These are phyloP conservation scores for Alectura lathami DNA, from an alignment of 2,113 vertebrate genomes.

Conservation along the genomic window DNA sequence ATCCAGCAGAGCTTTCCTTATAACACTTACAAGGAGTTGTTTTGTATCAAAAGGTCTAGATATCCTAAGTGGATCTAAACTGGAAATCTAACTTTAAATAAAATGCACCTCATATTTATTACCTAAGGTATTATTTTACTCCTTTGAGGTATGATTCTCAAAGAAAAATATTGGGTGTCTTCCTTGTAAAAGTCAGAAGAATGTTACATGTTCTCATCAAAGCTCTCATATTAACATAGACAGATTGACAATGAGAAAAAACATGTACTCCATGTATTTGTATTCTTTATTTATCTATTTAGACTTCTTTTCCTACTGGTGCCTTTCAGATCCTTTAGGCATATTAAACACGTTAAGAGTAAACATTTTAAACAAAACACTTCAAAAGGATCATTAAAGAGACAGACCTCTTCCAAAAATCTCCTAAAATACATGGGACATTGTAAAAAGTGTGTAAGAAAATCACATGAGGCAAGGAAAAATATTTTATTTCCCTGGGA, in stretches of 20 bases:
- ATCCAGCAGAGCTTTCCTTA: neutral
- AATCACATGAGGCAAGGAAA: constrained; percentile 47
- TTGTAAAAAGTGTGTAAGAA: constrained; percentile 54
- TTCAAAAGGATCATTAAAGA: constrained; percentile 39
- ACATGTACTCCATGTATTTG: neutral
- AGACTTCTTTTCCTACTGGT: neutral
- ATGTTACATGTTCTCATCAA: neutral
- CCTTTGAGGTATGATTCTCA: neutral
- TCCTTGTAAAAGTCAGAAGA: neutral
- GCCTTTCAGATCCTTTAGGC: neutral
- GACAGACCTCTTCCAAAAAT: constrained; percentile 1
- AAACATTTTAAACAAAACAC: constrained; percentile 32
- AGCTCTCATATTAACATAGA: neutral
- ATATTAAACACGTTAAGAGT: constrained; percentile 32
- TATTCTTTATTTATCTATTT: constrained; percentile 57
- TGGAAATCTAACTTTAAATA: constrained; percentile 25
- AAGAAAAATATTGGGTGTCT: neutral
- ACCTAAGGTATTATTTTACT: neutral
- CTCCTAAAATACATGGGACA: constrained; percentile 34
- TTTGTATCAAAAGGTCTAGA: neutral
- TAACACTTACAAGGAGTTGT: neutral
- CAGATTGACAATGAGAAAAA: constrained; percentile 40
- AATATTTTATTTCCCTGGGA: constrained; percentile 53
- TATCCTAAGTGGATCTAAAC: neutral
- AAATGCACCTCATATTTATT: neutral